Percentiles rank a stretch among this genome's conserved stretches.
Evolutionary conservation across 2,797 vertebrate species (phyloP).

Genomic region (Tragelaphus oryx): DNA sequence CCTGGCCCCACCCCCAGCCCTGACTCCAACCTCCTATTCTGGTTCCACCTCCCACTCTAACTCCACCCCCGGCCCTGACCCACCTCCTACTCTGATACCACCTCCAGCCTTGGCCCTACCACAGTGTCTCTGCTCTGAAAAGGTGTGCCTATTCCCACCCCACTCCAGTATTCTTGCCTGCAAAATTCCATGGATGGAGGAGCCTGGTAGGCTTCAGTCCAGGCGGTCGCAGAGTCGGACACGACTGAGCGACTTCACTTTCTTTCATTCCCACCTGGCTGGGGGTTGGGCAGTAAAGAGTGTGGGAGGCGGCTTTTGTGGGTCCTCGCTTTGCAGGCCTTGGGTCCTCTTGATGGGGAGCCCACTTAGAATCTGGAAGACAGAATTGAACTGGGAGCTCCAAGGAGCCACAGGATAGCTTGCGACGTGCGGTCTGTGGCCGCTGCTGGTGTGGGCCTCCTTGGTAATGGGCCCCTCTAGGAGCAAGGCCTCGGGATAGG

Average conservation of each 20-base stretch:
- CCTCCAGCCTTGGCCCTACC: neutral
- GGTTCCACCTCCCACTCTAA: no score
- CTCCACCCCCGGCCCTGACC: neutral
- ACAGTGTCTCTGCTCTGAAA: no score
- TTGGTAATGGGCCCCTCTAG: neutral
- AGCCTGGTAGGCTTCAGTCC: no score
- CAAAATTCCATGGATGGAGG: no score
- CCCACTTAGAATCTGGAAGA: neutral
- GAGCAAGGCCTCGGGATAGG: neutral
- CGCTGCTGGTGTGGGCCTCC: neutral
- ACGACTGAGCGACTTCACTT: no score
- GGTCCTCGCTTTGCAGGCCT: neutral
- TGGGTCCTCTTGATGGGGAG: neutral
- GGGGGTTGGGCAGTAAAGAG: neutral
- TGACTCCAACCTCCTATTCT: no score
- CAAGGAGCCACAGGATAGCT: neutral
- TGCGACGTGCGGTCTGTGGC: no score
- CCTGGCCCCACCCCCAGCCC: no score
- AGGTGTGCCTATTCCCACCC: neutral
- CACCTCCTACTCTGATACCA: neutral
- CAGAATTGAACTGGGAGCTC: neutral
- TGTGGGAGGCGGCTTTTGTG: neutral
- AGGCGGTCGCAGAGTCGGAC: no score
- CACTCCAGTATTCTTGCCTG: no score
- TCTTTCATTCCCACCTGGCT: no score